Conservation (phyloP, 37 sponge, comb jelly and placozoan genomes). For the Tethya wilhelma region DNA sequence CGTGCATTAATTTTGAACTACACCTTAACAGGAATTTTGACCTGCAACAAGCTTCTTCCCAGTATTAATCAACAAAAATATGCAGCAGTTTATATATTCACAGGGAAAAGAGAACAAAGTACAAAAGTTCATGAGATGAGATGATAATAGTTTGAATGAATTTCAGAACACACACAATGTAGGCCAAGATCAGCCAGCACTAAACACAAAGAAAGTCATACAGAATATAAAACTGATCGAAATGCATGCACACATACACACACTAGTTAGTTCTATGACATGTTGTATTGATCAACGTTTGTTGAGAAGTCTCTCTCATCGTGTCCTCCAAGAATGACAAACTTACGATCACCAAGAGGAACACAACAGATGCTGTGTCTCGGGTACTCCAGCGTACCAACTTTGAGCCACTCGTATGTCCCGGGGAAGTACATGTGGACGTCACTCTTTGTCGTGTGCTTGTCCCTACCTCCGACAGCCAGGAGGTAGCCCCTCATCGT, state of each 20-base stretch:
- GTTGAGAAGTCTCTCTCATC: conserved; percentile 16
- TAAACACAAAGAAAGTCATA: neutral
- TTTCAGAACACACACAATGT: neutral
- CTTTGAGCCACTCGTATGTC: conserved; percentile 54
- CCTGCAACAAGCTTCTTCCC: no score
- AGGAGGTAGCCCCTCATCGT: conserved; percentile 35
- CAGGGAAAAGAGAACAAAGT: neutral
- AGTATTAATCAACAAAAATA: neutral
- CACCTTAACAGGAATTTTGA: no score
- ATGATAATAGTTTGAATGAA: neutral
- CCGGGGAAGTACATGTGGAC: conserved; percentile 52
- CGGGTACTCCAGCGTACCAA: conserved; percentile 16
- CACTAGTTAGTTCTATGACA: neutral
- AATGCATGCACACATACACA: neutral
- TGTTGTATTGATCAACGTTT: conserved; percentile 10
- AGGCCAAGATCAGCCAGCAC: neutral
- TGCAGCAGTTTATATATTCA: neutral
- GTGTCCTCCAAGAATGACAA: conserved; percentile 37
- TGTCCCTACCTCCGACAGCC: conserved; percentile 39
- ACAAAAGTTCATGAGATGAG: neutral
- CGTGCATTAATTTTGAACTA: no score
- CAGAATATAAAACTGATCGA: no score
- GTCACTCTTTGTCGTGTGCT: conserved; percentile 20
- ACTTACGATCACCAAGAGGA: conserved; percentile 12
- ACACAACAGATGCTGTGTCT: conserved; percentile 35